Base-by-base conservation (phyloP, 2,888 invertebrate genomes). In the Rotaria sp. region DNA sequence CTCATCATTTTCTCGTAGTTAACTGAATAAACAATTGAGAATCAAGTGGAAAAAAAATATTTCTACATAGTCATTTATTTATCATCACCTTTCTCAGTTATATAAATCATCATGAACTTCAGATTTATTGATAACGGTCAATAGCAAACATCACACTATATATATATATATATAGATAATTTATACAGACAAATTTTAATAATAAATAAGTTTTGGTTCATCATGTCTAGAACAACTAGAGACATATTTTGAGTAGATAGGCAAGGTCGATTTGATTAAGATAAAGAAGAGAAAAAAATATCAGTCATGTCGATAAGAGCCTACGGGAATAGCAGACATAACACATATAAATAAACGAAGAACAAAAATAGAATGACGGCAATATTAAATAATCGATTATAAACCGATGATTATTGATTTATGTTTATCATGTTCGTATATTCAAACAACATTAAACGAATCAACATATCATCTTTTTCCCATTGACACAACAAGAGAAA, bases 1-100 rank as follows among this genome's bases (percentile, higher is more conserved):
- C 35, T 67, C 67, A 67, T 67, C 67, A 67, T 67, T 67, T 35
- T 67, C 67, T 67, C 67, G 35, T 67, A 67, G 35, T 67, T 67
- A 21, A 67, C 35, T 67, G 21, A 67, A 67, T 67, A 67, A 67
- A 67, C 67, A 67, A 59, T 13, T 59, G 13, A n/a, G 30, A 52
- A 55, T 26, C 24, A 26, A 55, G 55, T 55, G 55, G 21, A 67
- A 35, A 18, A 7, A 67, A 21, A 18, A 1, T 67, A 30, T 35
- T 13, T 5, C 3, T 30, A 67, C 35, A 35, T 67, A 21, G 5
- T 67, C 35, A 67, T 67, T 38, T 3, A 30, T 67, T 35, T 21
- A 35, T 67, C 67, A 67, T 30, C 67, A 67, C 67, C 67, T 35
- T 67, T 67, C 35, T 2, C 18, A 18, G 7, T 35, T 21, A 21